phyloP scores from a whole-genome alignment of 2,113 vertebrate genomes.

The Caranx ignobilis region DNA sequence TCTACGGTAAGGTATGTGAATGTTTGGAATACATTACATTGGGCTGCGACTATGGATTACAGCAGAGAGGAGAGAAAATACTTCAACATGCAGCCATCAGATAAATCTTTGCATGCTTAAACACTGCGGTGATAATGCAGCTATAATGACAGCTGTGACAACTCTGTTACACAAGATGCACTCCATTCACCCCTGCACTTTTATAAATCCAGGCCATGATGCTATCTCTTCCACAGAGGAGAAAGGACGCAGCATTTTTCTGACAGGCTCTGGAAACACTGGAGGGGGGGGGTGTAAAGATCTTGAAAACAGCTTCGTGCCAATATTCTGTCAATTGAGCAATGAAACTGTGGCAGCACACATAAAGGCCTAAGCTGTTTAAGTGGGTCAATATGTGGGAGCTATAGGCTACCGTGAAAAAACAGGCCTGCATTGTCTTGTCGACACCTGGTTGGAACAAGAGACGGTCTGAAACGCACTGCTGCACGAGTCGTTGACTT shows the following conservation, averaged over 20 bases:
- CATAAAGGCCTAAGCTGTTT: constrained; percentile 22
- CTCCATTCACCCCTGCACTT: background rate
- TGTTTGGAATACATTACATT: constrained; percentile 9
- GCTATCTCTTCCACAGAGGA: background rate
- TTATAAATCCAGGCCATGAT: background rate
- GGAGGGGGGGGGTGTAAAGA: constrained; percentile 26
- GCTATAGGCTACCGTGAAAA: constrained; percentile 48
- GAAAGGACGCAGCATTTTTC: background rate
- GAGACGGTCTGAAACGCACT: constrained; percentile 34
- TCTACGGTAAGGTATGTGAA: background rate
- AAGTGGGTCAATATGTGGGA: constrained; percentile 71
- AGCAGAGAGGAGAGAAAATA: background rate
- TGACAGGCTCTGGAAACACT: constrained; percentile 20
- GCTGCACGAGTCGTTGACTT: constrained; percentile 11
- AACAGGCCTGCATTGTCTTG: constrained; percentile 60
- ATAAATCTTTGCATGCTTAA: constrained; percentile 7
- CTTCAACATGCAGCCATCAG: background rate
- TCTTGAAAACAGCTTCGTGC: constrained; percentile 8
- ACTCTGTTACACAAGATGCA: background rate
- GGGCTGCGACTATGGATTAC: background rate
- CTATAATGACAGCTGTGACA: background rate
- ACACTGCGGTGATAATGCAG: background rate
- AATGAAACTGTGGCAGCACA: constrained; percentile 29
- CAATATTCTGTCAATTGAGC: constrained; percentile 50
- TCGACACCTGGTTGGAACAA: constrained; percentile 53